Evolutionary conservation across 35 echinoderm and acorn worm genomes (phyloP).

Genomic region (Ophioderma brevispina): DNA sequence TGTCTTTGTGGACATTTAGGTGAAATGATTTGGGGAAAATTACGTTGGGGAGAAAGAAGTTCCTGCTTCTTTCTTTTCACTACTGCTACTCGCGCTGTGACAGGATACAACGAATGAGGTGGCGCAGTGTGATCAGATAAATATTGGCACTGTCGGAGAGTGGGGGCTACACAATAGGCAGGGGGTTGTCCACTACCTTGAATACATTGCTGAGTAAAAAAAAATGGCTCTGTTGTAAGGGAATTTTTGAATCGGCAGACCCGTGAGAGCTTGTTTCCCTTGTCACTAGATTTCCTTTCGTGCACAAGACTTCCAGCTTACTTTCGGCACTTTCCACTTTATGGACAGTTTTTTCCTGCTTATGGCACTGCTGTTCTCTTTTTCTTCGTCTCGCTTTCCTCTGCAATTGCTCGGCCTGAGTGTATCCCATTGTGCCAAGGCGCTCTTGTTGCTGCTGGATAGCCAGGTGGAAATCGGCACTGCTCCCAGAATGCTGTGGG

Average conservation of each 20-base stretch:
- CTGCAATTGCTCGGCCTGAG: constrained; percentile 59
- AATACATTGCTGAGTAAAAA: background rate
- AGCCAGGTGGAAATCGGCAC: constrained; percentile 61
- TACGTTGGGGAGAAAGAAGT: background rate
- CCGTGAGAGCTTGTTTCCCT: background rate
- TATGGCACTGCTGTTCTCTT: constrained; percentile 37
- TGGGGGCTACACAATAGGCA: constrained; percentile 19
- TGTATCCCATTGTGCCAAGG: constrained; percentile 55
- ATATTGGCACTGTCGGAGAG: constrained; percentile 38
- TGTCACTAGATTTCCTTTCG: background rate
- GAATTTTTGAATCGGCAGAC: background rate
- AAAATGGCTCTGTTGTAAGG: constrained; percentile 5
- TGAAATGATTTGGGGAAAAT: constrained; percentile 15
- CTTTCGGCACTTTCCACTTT: constrained; percentile 20
- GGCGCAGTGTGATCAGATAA: constrained; percentile 13
- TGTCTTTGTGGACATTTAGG: background rate
- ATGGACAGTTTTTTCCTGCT: constrained; percentile 36
- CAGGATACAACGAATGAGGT: background rate
- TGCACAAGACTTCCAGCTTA: constrained; percentile 11
- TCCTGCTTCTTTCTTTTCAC: background rate
- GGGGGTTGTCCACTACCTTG: background rate
- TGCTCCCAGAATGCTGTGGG: constrained; percentile 29
- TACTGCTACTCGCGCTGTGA: background rate
- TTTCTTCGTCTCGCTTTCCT: constrained; percentile 30
- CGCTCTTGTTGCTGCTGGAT: constrained; percentile 87